phyloP scores from a whole-genome alignment of 1,140 invertebrate genomes.

The Vanessa tameamea region DNA sequence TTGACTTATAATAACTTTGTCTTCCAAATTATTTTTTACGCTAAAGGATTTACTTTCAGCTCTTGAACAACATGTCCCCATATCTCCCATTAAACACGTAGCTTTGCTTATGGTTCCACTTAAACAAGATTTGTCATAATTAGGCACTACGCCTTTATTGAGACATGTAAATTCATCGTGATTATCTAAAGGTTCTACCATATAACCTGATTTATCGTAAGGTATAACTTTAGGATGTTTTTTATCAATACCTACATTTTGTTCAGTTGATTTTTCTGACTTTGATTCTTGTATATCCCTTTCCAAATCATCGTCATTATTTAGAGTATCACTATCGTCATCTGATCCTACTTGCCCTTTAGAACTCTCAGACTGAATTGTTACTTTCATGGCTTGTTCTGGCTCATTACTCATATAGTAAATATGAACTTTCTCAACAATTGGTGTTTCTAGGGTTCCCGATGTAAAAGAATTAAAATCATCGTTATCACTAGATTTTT shows the following conservation, averaged over 20 bases:
- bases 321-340: conserved; percentile 82
- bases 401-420: conserved; percentile 90
- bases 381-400: conserved; percentile 86
- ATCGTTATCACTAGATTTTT: conserved; percentile 83
- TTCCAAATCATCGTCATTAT: conserved; percentile 81
- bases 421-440: conserved; percentile 90
- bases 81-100: conserved; percentile 77
- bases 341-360: conserved; percentile 82
- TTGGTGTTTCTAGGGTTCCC: conserved; percentile 84
- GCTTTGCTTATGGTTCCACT: conserved; percentile 81
- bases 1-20: conserved; percentile 82
- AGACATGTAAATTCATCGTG: conserved; percentile 68
- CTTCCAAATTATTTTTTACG: conserved; percentile 66
- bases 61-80: conserved; percentile 75
- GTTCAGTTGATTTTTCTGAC: conserved; percentile 60
- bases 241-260: conserved; percentile 40
- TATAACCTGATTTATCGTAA: conserved; percentile 77
- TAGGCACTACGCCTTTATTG: conserved; percentile 71
- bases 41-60: conserved; percentile 70
- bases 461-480: conserved; percentile 90
- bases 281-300: conserved; percentile 73
- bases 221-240: conserved; percentile 69
- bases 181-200: conserved; percentile 77
- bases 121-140: conserved; percentile 81
- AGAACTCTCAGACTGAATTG: conserved; percentile 82